Base-by-base conservation (phyloP, 2,888 invertebrate genomes). In the Perizoma affinitatum region DNA sequence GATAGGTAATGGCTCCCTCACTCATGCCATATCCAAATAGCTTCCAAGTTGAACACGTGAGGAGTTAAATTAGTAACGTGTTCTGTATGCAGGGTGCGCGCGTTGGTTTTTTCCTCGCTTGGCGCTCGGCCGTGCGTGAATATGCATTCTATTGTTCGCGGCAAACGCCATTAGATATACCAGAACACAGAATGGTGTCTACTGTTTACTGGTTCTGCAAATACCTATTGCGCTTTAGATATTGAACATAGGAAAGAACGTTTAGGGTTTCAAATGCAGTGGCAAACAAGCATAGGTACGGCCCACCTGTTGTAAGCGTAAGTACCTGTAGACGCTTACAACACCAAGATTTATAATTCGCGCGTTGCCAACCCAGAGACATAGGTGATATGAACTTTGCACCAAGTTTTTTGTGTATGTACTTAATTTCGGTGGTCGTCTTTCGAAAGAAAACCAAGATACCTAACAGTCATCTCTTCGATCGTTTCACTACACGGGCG, bases 61-160 rank as follows among this genome's bases (percentile, higher is more conserved):
- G 61, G 65, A 69, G 68, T 69, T 67, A 82, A 88, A 87, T 88
- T 87, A 87, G 85, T 71, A 71, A 74, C 74, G 69, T 84, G 74
- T 78, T 87, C 72, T 67, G 82, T 85, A 88, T 88, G 86, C 88
- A 77, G 76, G 54, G 63, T 70, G 76, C 78, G 79, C 65, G 63
- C 76, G 79, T 78, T 82, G 83, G 81, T 87, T 87, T 86, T 86
- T 87, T 86, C 86, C 80, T 78, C 78, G 72, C 76, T 76, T 69
- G 70, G 67, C 66, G 58, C 75, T 69, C 63, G 46, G 46, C 67
- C 82, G 80, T 82, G 81, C 82, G 80, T 73, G 57, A 38, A 45
- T 56, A 61, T 52, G 54, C 64, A 63, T 65, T 50, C 58, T 46
- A 62, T 52, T 68, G 65, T 61, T 63, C 58, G 60, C 45, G 52